Evolutionary conservation across 2,797 vertebrate species (phyloP).

Genomic region (Clarias pachynema): DNA sequence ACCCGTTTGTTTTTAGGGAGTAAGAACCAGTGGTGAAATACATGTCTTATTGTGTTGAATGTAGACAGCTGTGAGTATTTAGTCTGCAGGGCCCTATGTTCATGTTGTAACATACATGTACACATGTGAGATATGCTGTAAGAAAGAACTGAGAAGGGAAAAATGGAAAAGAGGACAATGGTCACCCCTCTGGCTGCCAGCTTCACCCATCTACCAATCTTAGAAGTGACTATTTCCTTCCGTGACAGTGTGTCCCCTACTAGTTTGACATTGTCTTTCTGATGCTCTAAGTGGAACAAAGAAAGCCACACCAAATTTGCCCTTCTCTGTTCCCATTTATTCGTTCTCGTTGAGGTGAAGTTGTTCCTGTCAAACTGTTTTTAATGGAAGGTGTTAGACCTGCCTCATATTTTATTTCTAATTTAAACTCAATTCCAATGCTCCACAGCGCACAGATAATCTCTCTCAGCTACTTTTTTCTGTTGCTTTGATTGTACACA

Average conservation of each 20-base stretch:
- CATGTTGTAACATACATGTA: conserved; percentile 35
- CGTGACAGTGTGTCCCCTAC: conserved; percentile 55
- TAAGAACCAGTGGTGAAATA: conserved; percentile 8
- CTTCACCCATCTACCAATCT: conserved; percentile 60
- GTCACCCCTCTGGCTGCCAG: conserved; percentile 76
- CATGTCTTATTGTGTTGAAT: conserved; percentile 18
- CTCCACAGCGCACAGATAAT: conserved; percentile 25
- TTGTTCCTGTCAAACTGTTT: conserved; percentile 44
- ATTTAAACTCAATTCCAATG: conserved; percentile 41
- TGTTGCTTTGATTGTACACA: conserved; percentile 52
- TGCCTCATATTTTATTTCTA: conserved; percentile 35
- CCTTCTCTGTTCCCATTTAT: conserved; percentile 48
- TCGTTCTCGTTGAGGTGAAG: conserved; percentile 53
- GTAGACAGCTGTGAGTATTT: conserved; percentile 26
- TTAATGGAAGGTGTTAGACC: conserved; percentile 34
- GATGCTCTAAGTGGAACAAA: conserved; percentile 56
- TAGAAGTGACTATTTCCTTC: conserved; percentile 55
- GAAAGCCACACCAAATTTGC: conserved; percentile 50
- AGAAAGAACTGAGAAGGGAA: conserved; percentile 37
- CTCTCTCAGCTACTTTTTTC: conserved; percentile 52
- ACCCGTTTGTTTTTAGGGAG: neutral
- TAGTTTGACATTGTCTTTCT: conserved; percentile 53
- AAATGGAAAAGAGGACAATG: conserved; percentile 46
- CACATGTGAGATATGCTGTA: neutral
- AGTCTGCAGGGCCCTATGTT: conserved; percentile 25